Evolutionary conservation across 1,140 invertebrate genomes (phyloP).

Genomic region (Mactra quadrangularis): DNA sequence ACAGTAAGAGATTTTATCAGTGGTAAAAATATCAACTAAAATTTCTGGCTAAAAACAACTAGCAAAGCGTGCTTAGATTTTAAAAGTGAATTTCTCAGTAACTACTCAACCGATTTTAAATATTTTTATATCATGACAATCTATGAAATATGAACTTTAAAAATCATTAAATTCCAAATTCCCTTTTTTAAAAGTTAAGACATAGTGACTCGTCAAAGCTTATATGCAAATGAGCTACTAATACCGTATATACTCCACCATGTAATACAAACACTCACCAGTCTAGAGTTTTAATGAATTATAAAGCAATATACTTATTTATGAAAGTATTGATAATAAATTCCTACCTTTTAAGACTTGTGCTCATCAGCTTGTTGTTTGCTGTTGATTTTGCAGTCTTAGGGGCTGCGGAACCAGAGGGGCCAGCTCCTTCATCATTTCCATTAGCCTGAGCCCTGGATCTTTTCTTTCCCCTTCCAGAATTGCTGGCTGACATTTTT

Average conservation of each 20-base stretch:
- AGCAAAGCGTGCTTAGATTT: background rate
- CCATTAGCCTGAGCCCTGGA: slow-evolving; percentile 51
- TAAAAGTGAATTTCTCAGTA: slow-evolving; percentile 8
- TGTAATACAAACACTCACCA: background rate
- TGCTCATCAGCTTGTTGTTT: slow-evolving; percentile 60
- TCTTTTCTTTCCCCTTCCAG: slow-evolving; percentile 55
- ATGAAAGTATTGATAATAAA: background rate
- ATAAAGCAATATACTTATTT: background rate
- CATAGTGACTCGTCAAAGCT: slow-evolving; percentile 46
- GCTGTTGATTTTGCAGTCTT: slow-evolving; percentile 38
- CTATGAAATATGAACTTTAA: background rate
- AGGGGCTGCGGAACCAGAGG: slow-evolving; percentile 33
- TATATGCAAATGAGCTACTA: slow-evolving; percentile 64
- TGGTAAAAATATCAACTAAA: no score
- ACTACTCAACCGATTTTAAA: background rate
- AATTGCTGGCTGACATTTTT: slow-evolving; percentile 51
- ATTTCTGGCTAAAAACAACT: no score
- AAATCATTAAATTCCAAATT: slow-evolving; percentile 16
- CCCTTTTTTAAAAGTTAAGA: background rate
- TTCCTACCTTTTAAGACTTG: slow-evolving; percentile 45
- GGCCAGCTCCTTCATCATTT: slow-evolving; percentile 40
- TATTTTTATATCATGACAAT: slow-evolving; percentile 11
- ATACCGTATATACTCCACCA: slow-evolving; percentile 35
- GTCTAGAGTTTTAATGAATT: slow-evolving; percentile 24
- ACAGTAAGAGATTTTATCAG: no score